Conservation (phyloP, 2,888 invertebrate species). For the Margaritifera margaritifera region DNA sequence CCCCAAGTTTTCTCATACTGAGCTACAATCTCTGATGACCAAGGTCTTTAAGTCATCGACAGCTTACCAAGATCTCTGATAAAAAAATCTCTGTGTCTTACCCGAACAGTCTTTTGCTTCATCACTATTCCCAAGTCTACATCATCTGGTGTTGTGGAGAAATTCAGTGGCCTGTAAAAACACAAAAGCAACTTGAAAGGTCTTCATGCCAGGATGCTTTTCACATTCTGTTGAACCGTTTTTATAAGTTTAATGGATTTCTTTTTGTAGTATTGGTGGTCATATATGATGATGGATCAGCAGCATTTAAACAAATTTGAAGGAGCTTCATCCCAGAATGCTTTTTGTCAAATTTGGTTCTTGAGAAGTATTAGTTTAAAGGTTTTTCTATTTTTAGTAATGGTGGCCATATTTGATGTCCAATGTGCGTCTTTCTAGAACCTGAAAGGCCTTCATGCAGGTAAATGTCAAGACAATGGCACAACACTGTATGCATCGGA, state of each 20-base stretch:
- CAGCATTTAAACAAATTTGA: too few species aligned
- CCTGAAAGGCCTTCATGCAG: too few species aligned
- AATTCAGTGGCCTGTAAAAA: slow-evolving; percentile 56
- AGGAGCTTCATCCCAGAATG: too few species aligned
- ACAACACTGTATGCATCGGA: too few species aligned
- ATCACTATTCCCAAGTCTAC: slow-evolving; percentile 48
- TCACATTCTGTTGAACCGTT: not conserved
- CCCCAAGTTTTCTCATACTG: not conserved
- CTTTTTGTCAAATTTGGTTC: too few species aligned
- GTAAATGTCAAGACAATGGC: too few species aligned
- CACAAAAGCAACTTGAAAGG: slow-evolving; percentile 3
- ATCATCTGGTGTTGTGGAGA: slow-evolving; percentile 54
- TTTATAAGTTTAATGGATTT: slow-evolving; percentile 3
- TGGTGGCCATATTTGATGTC: too few species aligned
- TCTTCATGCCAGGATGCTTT: not conserved
- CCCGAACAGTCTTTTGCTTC: slow-evolving; percentile 56
- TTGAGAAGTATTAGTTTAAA: too few species aligned
- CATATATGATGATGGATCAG: not conserved
- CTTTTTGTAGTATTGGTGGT: not conserved
- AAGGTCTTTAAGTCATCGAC: not conserved
- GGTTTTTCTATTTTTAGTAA: too few species aligned
- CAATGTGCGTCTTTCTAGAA: too few species aligned
- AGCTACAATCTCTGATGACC: not conserved
- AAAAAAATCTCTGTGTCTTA: slow-evolving; percentile 24
- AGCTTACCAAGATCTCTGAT: too few species aligned